Evolutionary conservation across 2,113 vertebrate species (phyloP), one percentile per base, ranked within the genome.

Genomic region (Cyprinodon tularosa): DNA sequence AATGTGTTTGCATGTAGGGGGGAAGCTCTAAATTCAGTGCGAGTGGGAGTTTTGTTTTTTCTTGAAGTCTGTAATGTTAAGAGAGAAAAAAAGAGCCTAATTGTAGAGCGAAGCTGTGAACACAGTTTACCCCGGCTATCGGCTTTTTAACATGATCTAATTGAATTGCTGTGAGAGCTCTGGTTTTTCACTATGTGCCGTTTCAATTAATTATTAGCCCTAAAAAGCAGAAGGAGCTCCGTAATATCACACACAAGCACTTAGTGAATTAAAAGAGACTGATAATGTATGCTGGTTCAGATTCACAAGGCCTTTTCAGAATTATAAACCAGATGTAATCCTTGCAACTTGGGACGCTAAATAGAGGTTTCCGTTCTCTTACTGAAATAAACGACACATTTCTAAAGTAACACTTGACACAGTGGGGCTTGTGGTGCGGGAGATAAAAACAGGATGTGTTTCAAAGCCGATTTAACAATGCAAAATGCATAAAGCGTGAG

Each of bases 201-300:
- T 92, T 94, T 92, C 93, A 94, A 93, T 95, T 93, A 93, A 94
- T 94, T 88, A 93, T 94, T 93, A 91, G 88, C 78, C 87, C 87
- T 88, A 88, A 92, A 93, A 93, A 92, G 88, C 88, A 87, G 88
- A 90, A 88, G 81, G 90, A 93, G 93, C 93, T 93, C 85, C 66
- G 72, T 82, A 91, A 89, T 93, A 91, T 94, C 89, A 84, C 91
- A 91, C 89, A 84, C 86, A 91, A 88, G 81, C 92, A 94, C 91
- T 94, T 93, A 93, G 88, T 81, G 86, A 86, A 92, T 93, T 94
- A 92, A 92, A 29, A 90, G 83, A 88, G 86, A 93, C 93, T 89
- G 88, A 93, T 92, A 93, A 90, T 91, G 91, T 91, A 87, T 82
- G 81, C 85, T 87, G 83, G 81, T 84, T 88, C 78, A 80, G 87